Evolutionary conservation across 2,113 vertebrate species (phyloP).

Genomic region (Parotia lawesii): DNA sequence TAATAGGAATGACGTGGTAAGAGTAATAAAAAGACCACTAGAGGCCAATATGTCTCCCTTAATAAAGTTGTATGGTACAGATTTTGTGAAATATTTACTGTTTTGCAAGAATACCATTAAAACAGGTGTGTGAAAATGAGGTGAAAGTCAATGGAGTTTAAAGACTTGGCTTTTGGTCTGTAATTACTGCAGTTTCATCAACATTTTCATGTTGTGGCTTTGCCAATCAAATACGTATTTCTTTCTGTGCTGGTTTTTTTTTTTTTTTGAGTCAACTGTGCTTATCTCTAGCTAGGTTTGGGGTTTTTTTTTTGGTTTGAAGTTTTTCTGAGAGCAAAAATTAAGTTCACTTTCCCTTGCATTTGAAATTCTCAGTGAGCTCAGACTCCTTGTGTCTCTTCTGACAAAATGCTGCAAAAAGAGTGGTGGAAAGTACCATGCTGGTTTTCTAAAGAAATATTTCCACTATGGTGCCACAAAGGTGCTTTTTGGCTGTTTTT

Average conservation of each 20-base stretch:
- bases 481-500: neutral
- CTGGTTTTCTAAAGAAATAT: neutral
- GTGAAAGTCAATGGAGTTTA: neutral
- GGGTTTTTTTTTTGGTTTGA: neutral
- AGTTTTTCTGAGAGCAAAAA: neutral
- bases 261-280: neutral
- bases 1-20: neutral
- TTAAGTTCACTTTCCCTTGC: neutral
- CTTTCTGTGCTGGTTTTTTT: neutral
- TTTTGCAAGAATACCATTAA: neutral
- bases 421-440: neutral
- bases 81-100: neutral
- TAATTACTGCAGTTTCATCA: neutral
- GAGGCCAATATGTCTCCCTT: constrained; percentile 4
- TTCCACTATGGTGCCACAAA: neutral
- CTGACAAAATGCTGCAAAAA: neutral
- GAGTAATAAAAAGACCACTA: neutral
- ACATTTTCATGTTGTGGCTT: neutral
- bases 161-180: neutral
- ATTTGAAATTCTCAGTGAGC: neutral
- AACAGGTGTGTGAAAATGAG: neutral
- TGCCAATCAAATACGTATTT: neutral
- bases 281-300: neutral
- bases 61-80: neutral
- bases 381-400: neutral